Conservation (phyloP, 2,888 invertebrate species). For the Amiota mariae region DNA sequence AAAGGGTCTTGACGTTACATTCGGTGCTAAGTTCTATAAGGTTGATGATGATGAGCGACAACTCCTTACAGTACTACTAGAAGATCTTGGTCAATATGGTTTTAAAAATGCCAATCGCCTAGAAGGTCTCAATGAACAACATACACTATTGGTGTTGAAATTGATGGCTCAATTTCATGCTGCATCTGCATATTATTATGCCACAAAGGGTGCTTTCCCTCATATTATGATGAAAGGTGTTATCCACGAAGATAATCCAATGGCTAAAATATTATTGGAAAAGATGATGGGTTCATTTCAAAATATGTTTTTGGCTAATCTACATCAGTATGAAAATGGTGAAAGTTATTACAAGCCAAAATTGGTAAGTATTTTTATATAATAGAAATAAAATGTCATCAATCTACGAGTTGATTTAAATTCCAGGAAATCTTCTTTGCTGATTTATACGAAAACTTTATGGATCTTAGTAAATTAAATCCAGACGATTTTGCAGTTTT, state of each 20-base stretch:
- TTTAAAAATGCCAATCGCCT: conserved; percentile 65
- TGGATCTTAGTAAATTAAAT: conserved; percentile 25
- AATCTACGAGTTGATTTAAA: background rate
- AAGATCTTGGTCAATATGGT: conserved; percentile 61
- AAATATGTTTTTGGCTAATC: conserved; percentile 41
- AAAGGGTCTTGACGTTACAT: conserved; percentile 47
- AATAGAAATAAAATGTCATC: too few species aligned
- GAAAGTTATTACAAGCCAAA: conserved; percentile 48
- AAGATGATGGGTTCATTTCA: conserved; percentile 34
- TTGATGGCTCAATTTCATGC: conserved; percentile 70
- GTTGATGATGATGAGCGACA: conserved; percentile 49
- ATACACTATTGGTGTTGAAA: conserved; percentile 58
- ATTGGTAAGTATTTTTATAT: conserved; percentile 48
- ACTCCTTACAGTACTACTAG: conserved; percentile 57
- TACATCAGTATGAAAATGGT: conserved; percentile 47
- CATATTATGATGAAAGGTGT: conserved; percentile 38
- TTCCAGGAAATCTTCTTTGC: conserved; percentile 50
- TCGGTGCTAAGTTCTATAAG: conserved; percentile 52
- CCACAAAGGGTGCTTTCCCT: conserved; percentile 50
- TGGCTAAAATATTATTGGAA: conserved; percentile 8
- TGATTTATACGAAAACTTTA: conserved; percentile 36
- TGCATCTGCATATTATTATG: conserved; percentile 57
- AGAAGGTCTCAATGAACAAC: conserved; percentile 62
- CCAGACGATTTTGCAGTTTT: conserved; percentile 59
- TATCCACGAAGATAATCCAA: conserved; percentile 33